Evolutionary conservation across 1,140 invertebrate species (phyloP), one percentile per base, ranked within the genome.

Genomic region (Daktulosphaira vitifoliae): DNA sequence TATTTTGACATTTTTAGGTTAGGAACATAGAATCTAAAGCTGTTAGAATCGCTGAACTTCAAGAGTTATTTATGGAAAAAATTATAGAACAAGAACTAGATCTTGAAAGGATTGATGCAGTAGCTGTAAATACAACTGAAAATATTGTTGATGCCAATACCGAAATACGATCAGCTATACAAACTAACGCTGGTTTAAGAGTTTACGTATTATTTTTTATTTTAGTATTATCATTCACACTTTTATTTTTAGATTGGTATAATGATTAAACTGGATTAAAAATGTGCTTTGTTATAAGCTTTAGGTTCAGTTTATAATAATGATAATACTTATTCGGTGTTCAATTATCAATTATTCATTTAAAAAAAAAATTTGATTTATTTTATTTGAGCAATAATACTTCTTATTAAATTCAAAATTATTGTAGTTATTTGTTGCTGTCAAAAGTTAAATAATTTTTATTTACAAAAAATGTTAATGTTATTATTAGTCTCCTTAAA

Each of bases 181-280:
- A 96, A 76, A 87, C 93, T 62, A 96, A 94, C 78, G 96, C 96
- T 7, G 90, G 92, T 0, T 82, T 96, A 22, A 78, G 96, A 71
- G 90, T 95, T 1, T 96, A 90, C 81, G 87, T 96, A 67, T 77
- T 99, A 37, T 98, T 98, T 74, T 96, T 97, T 73, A 78, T 98
- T 38, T 77, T 98, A 66, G 91, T 98, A 37, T 89, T 97, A 82
- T 94, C 94, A 29, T 96, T 98, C 74, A 89, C 92, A 2, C 77
- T 99, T 44, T 77, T 98, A 16, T 98, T 98, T 76, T 80, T 98
- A 39, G 93, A 98, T 78, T 99, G 96, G 96, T 99, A 98, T 74
- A 98, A 98, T 81, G 68, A 68, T 59, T 68, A 52, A 66, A 29
- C 3, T 8, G 20, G 13, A 42, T 42, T 20, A 1, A n/a, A n/a